Evolutionary conservation across 2,113 vertebrate genomes (phyloP), one percentile per base, ranked within the genome.

Genomic region (Microcebus jonahi): DNA sequence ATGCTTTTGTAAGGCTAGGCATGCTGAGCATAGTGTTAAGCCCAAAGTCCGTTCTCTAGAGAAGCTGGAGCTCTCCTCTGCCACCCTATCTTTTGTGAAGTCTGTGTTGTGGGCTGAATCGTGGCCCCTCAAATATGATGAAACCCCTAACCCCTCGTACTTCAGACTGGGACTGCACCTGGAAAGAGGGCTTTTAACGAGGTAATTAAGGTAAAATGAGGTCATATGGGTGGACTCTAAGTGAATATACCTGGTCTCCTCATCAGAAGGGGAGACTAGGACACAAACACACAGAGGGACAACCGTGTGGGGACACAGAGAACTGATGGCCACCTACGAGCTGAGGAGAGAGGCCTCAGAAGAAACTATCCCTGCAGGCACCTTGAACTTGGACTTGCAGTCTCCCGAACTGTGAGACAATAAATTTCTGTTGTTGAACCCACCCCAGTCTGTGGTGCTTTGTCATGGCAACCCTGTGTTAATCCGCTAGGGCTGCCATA

Each of bases 11-110:
- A 65, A 65, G 31, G n/a, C 1, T 8, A 17, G 21, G 23, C 3
- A 8, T 1, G 31, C 0, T 12, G 5, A 21, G 2, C 2, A 13
- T 13, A 2, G 4, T 17, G 31, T 76, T 42, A 42, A 63, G 8
- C 18, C n/a, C 31, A 17, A 73, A 70, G 42, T 23, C 25, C 0
- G 0, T 12, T 21, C 39, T 34, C 25, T 36, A 67, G 34, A 88
- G 45, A 81, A 42, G 2, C 25, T 23, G 5, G 8, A 27, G 5
- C 14, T 50, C 55, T 13, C 79, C 34, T 68, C 12, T 61, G 15
- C 42, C 50, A 59, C n/a, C 34, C 68, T 29, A 13, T 48, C 7
- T 91, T 91, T 61, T n/a, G 65, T 67, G 61, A 77, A 25, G 29
- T 80, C 50, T 86, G 3, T 63, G 36, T 63, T 50, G n/a, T 34